Conservation (phyloP, 2,888 invertebrate genomes). For the Lingula anatina region DNA sequence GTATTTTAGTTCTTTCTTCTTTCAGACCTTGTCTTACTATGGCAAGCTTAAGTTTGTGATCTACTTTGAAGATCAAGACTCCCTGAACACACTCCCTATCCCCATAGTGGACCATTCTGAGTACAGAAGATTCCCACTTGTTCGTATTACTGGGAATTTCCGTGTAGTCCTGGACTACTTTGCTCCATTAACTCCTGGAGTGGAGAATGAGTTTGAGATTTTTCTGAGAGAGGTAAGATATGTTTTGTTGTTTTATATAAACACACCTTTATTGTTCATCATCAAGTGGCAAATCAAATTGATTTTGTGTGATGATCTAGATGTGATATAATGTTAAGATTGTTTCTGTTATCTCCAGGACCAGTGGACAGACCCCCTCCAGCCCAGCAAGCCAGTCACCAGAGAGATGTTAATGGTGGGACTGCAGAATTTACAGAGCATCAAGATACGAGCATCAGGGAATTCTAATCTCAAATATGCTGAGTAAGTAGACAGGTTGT, state of each 20-base stretch:
- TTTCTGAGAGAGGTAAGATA: constrained; percentile 25
- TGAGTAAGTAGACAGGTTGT: constrained; percentile 59
- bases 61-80: constrained; percentile 61
- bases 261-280: neutral
- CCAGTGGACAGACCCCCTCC: constrained; percentile 1
- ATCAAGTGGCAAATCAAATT: neutral
- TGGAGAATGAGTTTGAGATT: constrained; percentile 5
- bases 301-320: neutral
- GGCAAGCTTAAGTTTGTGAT: constrained; percentile 77
- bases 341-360: neutral
- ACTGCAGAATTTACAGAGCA: constrained; percentile 76
- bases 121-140: constrained; percentile 62
- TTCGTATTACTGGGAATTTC: constrained; percentile 73
- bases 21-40: constrained; percentile 79
- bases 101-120: constrained; percentile 17
- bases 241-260: neutral
- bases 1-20: constrained; percentile 8
- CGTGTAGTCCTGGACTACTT: constrained; percentile 69
- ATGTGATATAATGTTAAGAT: neutral
- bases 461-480: constrained; percentile 18
- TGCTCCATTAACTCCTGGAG: constrained; percentile 52
- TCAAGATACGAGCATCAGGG: constrained; percentile 66
- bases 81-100: constrained; percentile 53
- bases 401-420: constrained; percentile 85
- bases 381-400: constrained; percentile 57